Evolutionary conservation across 2,888 invertebrate genomes (phyloP), one percentile per base, ranked within the genome.

Genomic region (Malachius bipustulatus): DNA sequence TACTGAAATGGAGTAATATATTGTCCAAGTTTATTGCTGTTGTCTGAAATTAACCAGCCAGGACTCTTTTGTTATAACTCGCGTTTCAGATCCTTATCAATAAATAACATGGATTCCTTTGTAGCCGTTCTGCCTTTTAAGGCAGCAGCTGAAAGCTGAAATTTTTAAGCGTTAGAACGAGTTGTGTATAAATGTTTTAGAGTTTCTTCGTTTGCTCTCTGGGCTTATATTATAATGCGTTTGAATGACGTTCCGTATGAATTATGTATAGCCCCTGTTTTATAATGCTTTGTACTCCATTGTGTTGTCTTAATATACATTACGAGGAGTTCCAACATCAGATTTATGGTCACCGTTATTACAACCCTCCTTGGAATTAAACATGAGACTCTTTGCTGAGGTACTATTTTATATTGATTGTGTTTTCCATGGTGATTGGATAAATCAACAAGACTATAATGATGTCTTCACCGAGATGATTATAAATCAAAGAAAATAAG

Each of bases 41-140:
- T 39, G 50, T 48, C 45, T 42, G 43, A 45, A 54, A 55, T 54
- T 50, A 54, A 54, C 47, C 46, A 54, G 53, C 47, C 46, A 40
- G 47, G 46, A 45, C 45, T 48, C 51, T 52, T 54, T 53, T 53
- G 52, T 51, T 51, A 45, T 45, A 48, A 47, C 49, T 48, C 50
- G 47, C 50, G 47, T 51, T 53, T 49, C 44, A 52, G 55, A 56
- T 56, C 49, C 49, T 50, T 55, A 56, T 55, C 55, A 47, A 52
- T 53, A 54, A 54, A 55, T 54, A 54, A 52, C 50, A 49, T 37
- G 51, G 46, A 55, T 54, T 52, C 54, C 52, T 43, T 39, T 45
- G 48, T 43, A 47, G 43, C 45, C 41, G 46, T 48, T 49, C 47
- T 47, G 41, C 54, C 56, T 49, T 56, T 54, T 54, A 55, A 49